phyloP scores from a whole-genome alignment of 1,140 invertebrate genomes.

The Pseudomyrmex dendroicus region DNA sequence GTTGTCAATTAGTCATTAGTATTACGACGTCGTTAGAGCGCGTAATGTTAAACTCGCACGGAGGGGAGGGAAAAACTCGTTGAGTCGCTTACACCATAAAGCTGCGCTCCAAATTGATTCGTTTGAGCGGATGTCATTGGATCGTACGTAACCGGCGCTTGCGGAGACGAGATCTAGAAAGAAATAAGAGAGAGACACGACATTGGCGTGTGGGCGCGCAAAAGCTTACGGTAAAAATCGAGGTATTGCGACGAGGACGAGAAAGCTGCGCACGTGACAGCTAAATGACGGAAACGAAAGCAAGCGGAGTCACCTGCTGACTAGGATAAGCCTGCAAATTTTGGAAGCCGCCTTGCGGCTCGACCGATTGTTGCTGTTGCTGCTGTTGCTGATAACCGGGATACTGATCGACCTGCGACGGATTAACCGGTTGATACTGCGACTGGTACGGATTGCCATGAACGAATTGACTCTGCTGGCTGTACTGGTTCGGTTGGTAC shows the following conservation, averaged over 20 bases:
- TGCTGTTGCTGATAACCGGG: slow-evolving; percentile 74
- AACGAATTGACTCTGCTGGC: slow-evolving; percentile 66
- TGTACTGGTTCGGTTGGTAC: slow-evolving; percentile 73
- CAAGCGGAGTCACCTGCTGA: slow-evolving; percentile 78
- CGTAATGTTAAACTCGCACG: background rate
- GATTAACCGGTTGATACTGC: slow-evolving; percentile 69
- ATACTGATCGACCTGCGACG: slow-evolving; percentile 76
- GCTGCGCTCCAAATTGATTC: slow-evolving; percentile 75
- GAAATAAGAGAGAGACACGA: slow-evolving; percentile 62
- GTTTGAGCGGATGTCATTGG: slow-evolving; percentile 74
- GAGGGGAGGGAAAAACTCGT: slow-evolving; percentile 15
- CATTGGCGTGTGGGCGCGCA: slow-evolving; percentile 13
- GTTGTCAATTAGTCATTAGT: slow-evolving; percentile 14
- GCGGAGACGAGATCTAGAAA: slow-evolving; percentile 74
- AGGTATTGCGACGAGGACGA: background rate
- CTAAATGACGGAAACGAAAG: too few species aligned
- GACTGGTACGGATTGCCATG: slow-evolving; percentile 66
- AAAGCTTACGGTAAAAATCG: background rate
- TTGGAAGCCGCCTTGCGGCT: slow-evolving; percentile 75
- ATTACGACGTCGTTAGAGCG: background rate
- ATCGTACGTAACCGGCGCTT: slow-evolving; percentile 68
- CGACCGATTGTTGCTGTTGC: slow-evolving; percentile 55
- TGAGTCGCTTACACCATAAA: slow-evolving; percentile 74
- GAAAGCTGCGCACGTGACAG: background rate
- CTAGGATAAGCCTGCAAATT: slow-evolving; percentile 79